These are phyloP conservation scores for Malurus leucopterus DNA, from an alignment of 2,797 vertebrate species.

Conservation along the genomic window DNA sequence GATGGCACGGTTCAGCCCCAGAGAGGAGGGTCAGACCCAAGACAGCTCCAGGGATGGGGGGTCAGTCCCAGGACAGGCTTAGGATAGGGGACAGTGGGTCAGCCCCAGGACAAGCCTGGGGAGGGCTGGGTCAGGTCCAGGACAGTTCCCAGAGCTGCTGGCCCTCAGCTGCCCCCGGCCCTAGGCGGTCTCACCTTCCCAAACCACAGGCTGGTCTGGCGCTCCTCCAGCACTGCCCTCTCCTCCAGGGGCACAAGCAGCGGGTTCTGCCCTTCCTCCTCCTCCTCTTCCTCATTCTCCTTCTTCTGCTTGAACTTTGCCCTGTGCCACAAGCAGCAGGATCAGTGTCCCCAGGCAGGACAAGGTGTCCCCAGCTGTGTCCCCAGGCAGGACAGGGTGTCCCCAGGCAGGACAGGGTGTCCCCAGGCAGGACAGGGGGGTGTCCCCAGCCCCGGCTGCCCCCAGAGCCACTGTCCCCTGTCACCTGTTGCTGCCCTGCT, in stretches of 20 bases:
- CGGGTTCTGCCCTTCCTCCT: constrained; percentile 71
- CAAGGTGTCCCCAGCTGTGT: rapidly evolving
- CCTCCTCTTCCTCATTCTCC: constrained; percentile 44
- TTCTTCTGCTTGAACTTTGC: constrained; percentile 58
- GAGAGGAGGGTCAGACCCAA: too few species aligned
- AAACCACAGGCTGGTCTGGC: constrained; percentile 88
- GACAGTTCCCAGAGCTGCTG: not conserved
- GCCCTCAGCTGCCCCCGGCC: rapidly evolving
- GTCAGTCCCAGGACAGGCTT: too few species aligned
- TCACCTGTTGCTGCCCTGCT: not conserved
- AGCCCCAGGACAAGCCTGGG: not conserved
- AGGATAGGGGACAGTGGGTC: not conserved
- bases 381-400: not conserved
- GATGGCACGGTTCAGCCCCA: too few species aligned
- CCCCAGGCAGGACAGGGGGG: not conserved
- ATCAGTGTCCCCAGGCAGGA: not conserved
- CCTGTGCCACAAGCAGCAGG: constrained; percentile 49
- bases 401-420: not conserved
- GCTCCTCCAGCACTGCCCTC: constrained; percentile 80
- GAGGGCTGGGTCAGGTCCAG: not conserved
- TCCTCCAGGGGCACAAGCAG: constrained; percentile 86
- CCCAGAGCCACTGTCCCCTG: not conserved
- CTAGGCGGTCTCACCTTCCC: constrained; percentile 79
- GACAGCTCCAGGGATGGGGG: too few species aligned
- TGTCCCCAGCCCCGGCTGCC: not conserved